Percentiles rank a stretch among this genome's conserved stretches.
Conservation (phyloP, 2,888 invertebrate species). For the Cephalotes varians region DNA sequence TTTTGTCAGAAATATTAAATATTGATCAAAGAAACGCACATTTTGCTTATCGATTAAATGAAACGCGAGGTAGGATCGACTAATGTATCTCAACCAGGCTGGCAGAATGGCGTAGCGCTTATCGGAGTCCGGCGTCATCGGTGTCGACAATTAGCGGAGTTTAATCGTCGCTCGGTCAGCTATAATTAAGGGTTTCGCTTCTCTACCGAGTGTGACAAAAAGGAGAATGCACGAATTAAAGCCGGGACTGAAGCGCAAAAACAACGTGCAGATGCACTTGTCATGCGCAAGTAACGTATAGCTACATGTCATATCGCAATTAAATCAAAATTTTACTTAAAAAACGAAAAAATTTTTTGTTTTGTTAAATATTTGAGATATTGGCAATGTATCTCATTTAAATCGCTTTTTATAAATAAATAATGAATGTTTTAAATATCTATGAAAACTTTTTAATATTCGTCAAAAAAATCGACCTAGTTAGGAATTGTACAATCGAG, state of each 20-base stretch:
- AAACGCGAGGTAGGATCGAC: constrained; percentile 1
- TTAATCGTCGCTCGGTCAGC: constrained; percentile 64
- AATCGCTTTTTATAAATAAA: neutral
- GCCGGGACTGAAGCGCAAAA: constrained; percentile 22
- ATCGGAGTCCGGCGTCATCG: constrained; percentile 54
- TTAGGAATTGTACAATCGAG: neutral
- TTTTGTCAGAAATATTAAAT: neutral
- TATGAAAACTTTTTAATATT: neutral
- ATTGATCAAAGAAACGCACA: neutral
- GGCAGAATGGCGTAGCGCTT: constrained; percentile 28
- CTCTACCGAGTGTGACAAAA: constrained; percentile 44
- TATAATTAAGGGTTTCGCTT: constrained; percentile 60
- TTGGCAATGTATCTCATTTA: neutral
- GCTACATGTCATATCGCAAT: neutral
- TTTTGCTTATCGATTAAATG: constrained; percentile 31
- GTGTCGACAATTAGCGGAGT: constrained; percentile 65
- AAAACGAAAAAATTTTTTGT: neutral
- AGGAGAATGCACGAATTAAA: constrained; percentile 40
- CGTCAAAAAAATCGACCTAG: neutral
- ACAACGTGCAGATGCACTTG: constrained; percentile 13
- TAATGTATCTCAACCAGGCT: constrained; percentile 5
- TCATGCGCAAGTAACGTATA: neutral
- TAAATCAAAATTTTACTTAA: constrained; percentile 5
- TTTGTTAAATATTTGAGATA: neutral
- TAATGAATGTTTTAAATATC: neutral